phyloP scores from a whole-genome alignment of 2,113 vertebrate genomes.

The Peromyscus maniculatus region DNA sequence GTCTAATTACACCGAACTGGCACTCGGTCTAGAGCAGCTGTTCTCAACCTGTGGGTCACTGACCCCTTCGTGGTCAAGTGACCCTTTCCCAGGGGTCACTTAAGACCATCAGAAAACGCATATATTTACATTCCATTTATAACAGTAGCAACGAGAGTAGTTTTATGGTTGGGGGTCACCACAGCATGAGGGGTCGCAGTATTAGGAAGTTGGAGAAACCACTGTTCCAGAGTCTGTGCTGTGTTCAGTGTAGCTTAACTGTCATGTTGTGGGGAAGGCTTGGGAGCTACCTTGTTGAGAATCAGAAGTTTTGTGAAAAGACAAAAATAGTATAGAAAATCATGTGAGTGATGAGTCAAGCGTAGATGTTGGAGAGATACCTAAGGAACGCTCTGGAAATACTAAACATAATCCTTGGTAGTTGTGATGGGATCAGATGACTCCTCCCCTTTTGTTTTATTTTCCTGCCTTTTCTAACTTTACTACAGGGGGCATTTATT shows the following conservation, averaged over 20 bases:
- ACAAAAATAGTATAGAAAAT: not conserved
- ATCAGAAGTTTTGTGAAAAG: not conserved
- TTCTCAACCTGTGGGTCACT: not conserved
- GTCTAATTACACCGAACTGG: not conserved
- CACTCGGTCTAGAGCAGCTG: not conserved
- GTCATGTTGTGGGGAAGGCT: not conserved
- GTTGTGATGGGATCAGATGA: conserved; percentile 9
- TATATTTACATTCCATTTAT: not conserved
- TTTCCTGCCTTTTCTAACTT: conserved; percentile 77
- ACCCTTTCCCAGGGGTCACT: not conserved
- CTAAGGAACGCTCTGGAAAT: not conserved
- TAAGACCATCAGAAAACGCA: not conserved
- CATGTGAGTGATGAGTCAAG: not conserved
- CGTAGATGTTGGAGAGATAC: not conserved
- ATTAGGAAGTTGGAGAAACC: not conserved
- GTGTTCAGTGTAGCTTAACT: not conserved
- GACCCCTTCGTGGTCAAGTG: not conserved
- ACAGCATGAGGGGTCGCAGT: not conserved
- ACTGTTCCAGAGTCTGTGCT: not conserved
- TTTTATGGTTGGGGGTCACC: not conserved
- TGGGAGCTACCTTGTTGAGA: not conserved
- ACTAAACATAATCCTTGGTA: not conserved
- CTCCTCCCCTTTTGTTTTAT: conserved; percentile 43
- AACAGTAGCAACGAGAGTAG: not conserved
- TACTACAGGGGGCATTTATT: conserved; percentile 57